phyloP scores from a whole-genome alignment of 2,113 vertebrate genomes.

The Pelecanoides urinatrix region DNA sequence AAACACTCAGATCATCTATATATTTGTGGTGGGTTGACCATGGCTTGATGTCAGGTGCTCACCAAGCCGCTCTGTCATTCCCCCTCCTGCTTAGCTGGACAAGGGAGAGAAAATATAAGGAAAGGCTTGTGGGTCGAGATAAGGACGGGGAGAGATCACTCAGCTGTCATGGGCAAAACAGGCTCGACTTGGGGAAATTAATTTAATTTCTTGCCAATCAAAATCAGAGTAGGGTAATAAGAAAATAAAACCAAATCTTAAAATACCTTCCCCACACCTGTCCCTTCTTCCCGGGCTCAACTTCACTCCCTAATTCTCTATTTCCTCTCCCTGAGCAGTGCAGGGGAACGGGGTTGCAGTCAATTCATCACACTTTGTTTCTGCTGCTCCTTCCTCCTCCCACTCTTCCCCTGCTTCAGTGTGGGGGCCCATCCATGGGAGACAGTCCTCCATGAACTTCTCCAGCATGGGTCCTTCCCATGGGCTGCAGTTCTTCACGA shows the following conservation, averaged over 20 bases:
- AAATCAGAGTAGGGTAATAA: background rate
- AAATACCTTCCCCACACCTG: background rate
- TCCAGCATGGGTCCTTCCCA: background rate
- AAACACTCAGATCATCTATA: background rate
- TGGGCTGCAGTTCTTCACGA: too few species aligned
- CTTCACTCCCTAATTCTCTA: background rate
- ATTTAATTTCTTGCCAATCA: background rate
- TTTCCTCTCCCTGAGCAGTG: fast-evolving
- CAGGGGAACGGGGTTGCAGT: background rate
- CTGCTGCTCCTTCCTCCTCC: background rate
- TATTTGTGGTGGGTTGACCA: background rate
- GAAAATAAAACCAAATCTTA: background rate
- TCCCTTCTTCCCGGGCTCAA: background rate
- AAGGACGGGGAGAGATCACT: background rate
- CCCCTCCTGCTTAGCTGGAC: background rate
- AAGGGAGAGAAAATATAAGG: background rate
- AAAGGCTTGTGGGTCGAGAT: background rate
- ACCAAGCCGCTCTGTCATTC: background rate
- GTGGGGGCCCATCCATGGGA: background rate
- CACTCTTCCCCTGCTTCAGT: background rate
- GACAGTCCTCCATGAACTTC: too few species aligned
- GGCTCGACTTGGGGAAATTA: background rate
- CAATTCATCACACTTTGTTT: background rate
- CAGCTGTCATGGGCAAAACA: background rate
- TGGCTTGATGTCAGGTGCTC: background rate